Evolutionary conservation across 2,113 vertebrate genomes (phyloP).

Genomic region (Bothrops jararaca): DNA sequence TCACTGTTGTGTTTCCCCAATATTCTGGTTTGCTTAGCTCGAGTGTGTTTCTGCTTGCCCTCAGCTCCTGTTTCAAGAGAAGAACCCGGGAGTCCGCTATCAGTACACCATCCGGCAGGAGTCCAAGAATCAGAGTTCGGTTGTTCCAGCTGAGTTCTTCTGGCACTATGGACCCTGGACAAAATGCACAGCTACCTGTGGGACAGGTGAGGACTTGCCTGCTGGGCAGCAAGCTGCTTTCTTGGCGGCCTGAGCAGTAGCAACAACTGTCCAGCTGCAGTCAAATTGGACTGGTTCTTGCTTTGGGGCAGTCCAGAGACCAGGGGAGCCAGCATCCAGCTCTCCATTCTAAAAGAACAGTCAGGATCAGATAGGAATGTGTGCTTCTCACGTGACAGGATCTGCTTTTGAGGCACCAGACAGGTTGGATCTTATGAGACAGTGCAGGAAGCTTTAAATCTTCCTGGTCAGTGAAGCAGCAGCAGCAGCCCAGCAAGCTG

Average conservation of each 20-base stretch:
- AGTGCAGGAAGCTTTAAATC: background rate
- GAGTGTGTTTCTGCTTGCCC: background rate
- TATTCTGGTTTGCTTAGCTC: no score
- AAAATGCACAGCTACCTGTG: constrained; percentile 86
- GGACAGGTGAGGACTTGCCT: constrained; percentile 70
- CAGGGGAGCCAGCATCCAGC: background rate
- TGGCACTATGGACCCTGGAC: constrained; percentile 90
- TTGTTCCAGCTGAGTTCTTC: constrained; percentile 68
- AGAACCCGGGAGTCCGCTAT: constrained; percentile 87
- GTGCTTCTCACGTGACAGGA: background rate
- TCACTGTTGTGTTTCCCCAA: background rate
- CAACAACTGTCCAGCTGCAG: background rate
- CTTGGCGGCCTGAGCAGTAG: background rate
- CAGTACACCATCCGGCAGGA: constrained; percentile 87
- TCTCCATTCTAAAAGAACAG: background rate
- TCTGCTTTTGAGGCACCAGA: background rate
- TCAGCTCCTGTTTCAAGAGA: constrained; percentile 93
- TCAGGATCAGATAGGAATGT: background rate
- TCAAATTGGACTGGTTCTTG: background rate
- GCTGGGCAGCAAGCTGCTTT: background rate
- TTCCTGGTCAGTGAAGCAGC: background rate
- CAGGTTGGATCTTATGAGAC: background rate
- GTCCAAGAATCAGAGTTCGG: constrained; percentile 33
- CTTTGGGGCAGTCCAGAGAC: background rate
- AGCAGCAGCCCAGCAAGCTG: background rate